Conservation (phyloP, 2,888 invertebrate genomes). For the Caenorhabditis macrosperma region DNA sequence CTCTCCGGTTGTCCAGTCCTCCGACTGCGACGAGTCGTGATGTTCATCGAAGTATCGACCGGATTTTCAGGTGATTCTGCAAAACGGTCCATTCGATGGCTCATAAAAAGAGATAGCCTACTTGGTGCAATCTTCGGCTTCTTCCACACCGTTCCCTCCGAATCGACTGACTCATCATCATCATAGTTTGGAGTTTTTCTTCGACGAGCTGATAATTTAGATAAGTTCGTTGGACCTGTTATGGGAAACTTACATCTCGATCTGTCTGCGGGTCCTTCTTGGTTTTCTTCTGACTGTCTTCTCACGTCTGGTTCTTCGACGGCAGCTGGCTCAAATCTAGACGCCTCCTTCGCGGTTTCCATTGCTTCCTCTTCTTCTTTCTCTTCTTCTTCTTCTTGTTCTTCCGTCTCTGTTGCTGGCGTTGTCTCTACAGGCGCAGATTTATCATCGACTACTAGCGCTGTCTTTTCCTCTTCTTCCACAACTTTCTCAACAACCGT, state of each 20-base stretch:
- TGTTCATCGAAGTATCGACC: conserved; percentile 31
- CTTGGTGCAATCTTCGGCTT: conserved; percentile 38
- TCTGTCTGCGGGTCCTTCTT: not conserved
- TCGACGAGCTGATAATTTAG: conserved; percentile 33
- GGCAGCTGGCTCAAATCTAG: not conserved
- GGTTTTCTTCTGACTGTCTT: not conserved
- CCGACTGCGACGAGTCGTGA: conserved; percentile 30
- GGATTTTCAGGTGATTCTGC: conserved; percentile 34
- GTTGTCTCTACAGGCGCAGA: not conserved
- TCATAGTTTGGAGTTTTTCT: conserved; percentile 31
- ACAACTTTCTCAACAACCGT: not conserved
- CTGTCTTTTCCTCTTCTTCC: not conserved
- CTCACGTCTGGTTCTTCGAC: not conserved
- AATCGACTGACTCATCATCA: conserved; percentile 27
- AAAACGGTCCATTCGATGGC: not conserved
- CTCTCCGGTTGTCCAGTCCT: conserved; percentile 4
- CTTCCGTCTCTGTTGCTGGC: not conserved
- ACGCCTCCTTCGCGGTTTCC: not conserved
- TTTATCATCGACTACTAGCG: not conserved
- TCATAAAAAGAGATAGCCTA: not conserved
- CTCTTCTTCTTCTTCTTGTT: not conserved
- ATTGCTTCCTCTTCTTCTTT: conserved; percentile 6
- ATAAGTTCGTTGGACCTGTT: not conserved
- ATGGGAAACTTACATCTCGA: not conserved
- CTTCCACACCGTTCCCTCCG: conserved; percentile 40